Evolutionary conservation across 1,140 invertebrate species (phyloP), one percentile per base, ranked within the genome.

Genomic region (Arion vulgaris): DNA sequence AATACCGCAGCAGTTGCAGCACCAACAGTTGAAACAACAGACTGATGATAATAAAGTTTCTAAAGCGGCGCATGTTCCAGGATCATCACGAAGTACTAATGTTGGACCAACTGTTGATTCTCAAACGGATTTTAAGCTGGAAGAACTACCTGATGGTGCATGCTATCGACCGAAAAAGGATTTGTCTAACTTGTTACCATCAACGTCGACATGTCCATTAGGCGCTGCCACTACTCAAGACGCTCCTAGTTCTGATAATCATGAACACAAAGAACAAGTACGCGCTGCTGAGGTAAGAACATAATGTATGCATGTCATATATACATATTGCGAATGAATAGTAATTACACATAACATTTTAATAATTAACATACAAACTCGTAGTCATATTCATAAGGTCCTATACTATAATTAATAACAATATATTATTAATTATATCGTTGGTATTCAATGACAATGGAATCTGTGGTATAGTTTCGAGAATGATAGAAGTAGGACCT

Each of bases 121-220:
- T 7, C 39, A 39, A 23, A 57, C 79, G 19, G 86, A 85, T 38
- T 86, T 86, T 81, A 83, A 78, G 53, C 84, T 82, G 0, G 88
- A 88, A 49, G 88, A 89, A 45, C 81, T 89, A 77, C 88, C 88
- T 49, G 88, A 89, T 77, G 88, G 87, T 39, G 86, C 85, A 1
- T 88, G 87, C 78, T 87, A 86, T 84, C 82, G 85, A 39, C 86
- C 86, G 34, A 88, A 87, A 77, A 81, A 85, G 72, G 81, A 81
- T 77, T 76, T 81, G 41, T 72, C 62, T 38, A 81, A 85, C 32
- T 73, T 73, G n/a, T 36, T 68, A 0, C 81, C 79, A 45, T 85
- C 85, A 11, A 53, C 81, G n/a, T 45, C 76, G 4, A 57, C 74
- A n/a, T 9, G 9, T 23, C 9, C 9, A 15, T 4, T n/a, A 19